phyloP scores from a whole-genome alignment of 2,797 vertebrate genomes.

The Mormyrus hasselquistii region DNA sequence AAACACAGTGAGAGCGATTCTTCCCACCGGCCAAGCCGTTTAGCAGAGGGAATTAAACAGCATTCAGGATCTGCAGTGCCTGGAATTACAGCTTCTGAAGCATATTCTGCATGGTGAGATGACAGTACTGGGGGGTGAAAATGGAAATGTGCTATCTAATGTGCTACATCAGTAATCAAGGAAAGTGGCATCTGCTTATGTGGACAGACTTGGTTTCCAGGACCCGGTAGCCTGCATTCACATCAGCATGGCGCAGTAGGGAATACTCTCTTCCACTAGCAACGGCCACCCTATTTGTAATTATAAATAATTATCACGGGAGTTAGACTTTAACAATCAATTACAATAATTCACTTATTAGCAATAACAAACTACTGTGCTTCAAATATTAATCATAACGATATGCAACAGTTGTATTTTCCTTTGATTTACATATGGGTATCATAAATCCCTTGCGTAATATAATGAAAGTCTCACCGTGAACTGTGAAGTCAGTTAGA shows the following conservation, averaged over 20 bases:
- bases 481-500: neutral
- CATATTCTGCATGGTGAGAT: conserved; percentile 67
- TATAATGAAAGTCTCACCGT: neutral
- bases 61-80: conserved; percentile 59
- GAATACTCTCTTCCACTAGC: neutral
- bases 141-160: conserved; percentile 53
- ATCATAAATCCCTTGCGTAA: neutral
- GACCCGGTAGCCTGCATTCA: conserved; percentile 33
- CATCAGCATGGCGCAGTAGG: conserved; percentile 30
- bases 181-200: conserved; percentile 26
- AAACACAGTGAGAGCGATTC: conserved; percentile 70
- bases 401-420: neutral
- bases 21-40: conserved; percentile 60
- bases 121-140: conserved; percentile 66
- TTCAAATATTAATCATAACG: neutral
- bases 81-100: conserved; percentile 53
- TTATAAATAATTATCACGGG: neutral
- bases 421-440: neutral
- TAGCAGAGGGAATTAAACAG: conserved; percentile 69
- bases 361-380: neutral
- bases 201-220: conserved; percentile 35
- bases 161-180: neutral
- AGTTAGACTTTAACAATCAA: conserved; percentile 8
- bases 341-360: conserved; percentile 8
- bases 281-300: neutral